These are phyloP conservation scores for Lophotriccus pileatus DNA, from an alignment of 2,797 vertebrate genomes.

Conservation along the genomic window DNA sequence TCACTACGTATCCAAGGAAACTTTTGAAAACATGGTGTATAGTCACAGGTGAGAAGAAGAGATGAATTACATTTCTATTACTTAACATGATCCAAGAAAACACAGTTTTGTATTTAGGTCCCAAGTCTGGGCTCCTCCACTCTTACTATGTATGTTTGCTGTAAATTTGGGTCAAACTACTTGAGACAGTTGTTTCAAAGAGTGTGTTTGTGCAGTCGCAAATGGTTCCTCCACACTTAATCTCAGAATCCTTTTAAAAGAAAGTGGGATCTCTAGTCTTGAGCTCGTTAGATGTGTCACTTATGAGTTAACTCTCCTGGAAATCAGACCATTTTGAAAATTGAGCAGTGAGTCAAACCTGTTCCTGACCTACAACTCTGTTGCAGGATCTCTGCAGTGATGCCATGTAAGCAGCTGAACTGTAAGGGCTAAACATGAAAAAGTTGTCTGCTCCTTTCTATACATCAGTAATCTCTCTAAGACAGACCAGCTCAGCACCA, in stretches of 20 bases:
- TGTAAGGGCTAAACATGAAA: not conserved
- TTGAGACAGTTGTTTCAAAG: not conserved
- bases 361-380: not conserved
- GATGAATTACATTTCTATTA: not conserved
- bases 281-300: not conserved
- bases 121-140: not conserved
- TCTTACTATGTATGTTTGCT: not conserved
- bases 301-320: not conserved
- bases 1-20: slow-evolving; percentile 87
- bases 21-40: slow-evolving; percentile 89
- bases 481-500: not conserved
- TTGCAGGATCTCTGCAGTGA: not conserved
- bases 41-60: slow-evolving; percentile 82
- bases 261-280: not conserved
- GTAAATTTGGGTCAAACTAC: not conserved
- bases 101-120: not conserved
- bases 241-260: not conserved
- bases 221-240: not conserved
- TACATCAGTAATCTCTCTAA: not conserved
- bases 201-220: not conserved
- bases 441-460: not conserved
- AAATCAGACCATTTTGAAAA: not conserved
- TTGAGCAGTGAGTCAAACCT: not conserved
- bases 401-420: not conserved
- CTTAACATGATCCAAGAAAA: not conserved